Percentiles rank a stretch among this genome's conserved stretches.
Evolutionary conservation across 2,113 vertebrate species (phyloP).

Genomic region (Pollachius pollachius): DNA sequence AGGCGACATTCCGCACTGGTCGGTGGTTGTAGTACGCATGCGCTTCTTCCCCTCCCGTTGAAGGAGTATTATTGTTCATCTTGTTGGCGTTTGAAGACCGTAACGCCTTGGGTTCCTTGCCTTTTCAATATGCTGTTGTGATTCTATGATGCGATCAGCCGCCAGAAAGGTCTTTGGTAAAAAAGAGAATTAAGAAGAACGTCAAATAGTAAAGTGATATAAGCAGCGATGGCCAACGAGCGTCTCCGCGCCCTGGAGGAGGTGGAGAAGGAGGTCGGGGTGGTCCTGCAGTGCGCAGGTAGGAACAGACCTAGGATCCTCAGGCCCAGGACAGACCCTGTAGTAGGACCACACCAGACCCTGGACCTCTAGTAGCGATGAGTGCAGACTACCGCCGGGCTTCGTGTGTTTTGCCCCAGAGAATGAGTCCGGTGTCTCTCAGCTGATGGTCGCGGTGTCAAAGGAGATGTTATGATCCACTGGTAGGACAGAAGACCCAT

Average conservation of each 20-base stretch:
- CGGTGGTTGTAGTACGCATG: too few relatives aligned
- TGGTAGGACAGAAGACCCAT: too few relatives aligned
- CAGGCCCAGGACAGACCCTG: neutral
- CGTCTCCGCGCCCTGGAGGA: slow-evolving; percentile 74
- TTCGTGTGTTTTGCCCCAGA: too few relatives aligned
- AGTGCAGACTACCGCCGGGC: too few relatives aligned
- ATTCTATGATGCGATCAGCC: neutral
- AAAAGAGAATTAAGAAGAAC: neutral
- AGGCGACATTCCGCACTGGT: neutral
- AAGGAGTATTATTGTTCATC: too few relatives aligned
- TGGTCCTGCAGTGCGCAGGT: slow-evolving; percentile 76
- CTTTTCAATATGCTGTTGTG: neutral
- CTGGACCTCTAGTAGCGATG: too few relatives aligned
- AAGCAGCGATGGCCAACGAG: slow-evolving; percentile 72
- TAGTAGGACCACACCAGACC: too few relatives aligned
- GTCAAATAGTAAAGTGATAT: neutral
- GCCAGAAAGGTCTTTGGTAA: neutral
- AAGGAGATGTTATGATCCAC: too few relatives aligned
- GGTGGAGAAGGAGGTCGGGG: slow-evolving; percentile 78
- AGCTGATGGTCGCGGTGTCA: too few relatives aligned
- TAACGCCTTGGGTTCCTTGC: neutral
- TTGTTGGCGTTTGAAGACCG: neutral
- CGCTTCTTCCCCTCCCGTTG: too few relatives aligned
- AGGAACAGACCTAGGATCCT: neutral
- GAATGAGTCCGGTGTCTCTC: too few relatives aligned